phyloP scores from a whole-genome alignment of 2,113 vertebrate species.

The Sylvietta virens region DNA sequence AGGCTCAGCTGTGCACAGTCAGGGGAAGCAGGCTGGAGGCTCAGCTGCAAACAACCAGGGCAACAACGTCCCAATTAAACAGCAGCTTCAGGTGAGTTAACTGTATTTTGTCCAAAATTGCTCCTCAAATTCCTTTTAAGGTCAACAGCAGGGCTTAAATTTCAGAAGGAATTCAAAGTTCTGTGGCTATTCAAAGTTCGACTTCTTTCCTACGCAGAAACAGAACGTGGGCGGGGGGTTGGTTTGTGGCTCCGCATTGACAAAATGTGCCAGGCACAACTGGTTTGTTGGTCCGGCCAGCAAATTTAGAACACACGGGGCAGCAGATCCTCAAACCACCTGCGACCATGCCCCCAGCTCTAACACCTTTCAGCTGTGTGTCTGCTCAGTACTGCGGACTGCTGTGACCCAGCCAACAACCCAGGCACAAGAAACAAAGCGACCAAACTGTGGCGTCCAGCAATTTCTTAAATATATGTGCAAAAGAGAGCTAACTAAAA shows the following conservation, averaged over 20 bases:
- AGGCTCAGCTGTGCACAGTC: background rate
- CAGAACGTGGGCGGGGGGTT: rapidly evolving
- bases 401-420: background rate
- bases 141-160: background rate
- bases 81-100: background rate
- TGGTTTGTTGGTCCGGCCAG: background rate
- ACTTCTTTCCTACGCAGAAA: background rate
- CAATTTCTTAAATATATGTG: background rate
- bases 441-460: background rate
- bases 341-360: background rate
- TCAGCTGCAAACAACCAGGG: background rate
- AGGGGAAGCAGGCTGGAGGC: background rate
- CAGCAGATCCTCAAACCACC: background rate
- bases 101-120: background rate
- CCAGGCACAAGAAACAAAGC: background rate
- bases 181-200: background rate
- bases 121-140: background rate
- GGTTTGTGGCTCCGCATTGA: background rate
- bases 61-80: background rate
- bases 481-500: background rate
- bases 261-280: background rate
- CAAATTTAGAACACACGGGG: background rate
- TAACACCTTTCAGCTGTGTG: background rate
- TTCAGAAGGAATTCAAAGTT: background rate
- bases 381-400: background rate